Percentiles rank a stretch among this genome's conserved stretches.
These are phyloP conservation scores for Cyprinodon brontotheroides DNA, from an alignment of 2,113 vertebrate species.

Conservation along the genomic window DNA sequence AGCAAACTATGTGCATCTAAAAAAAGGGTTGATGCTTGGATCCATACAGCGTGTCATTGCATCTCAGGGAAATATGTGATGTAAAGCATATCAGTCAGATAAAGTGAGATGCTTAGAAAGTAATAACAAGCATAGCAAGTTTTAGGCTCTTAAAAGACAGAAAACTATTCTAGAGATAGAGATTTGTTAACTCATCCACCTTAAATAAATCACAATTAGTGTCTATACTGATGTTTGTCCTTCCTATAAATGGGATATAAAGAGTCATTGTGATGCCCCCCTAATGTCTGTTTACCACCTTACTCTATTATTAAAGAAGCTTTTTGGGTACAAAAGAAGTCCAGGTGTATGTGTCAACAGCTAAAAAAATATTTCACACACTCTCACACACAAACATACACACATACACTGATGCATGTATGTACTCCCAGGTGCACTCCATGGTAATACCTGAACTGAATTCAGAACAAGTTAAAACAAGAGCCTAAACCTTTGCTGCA, in stretches of 20 bases:
- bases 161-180: not conserved
- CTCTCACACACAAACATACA: slow-evolving; percentile 25
- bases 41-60: slow-evolving; percentile 27
- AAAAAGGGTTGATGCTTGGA: slow-evolving; percentile 19
- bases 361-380: slow-evolving; percentile 31
- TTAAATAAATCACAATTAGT: not conserved
- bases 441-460: slow-evolving; percentile 62
- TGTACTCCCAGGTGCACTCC: slow-evolving; percentile 67
- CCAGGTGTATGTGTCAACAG: slow-evolving; percentile 53
- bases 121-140: not conserved
- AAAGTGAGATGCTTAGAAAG: slow-evolving; percentile 5
- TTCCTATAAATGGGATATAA: not conserved
- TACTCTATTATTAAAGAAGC: slow-evolving; percentile 35
- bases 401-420: slow-evolving; percentile 16
- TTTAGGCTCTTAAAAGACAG: not conserved
- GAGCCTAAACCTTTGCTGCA: slow-evolving; percentile 56
- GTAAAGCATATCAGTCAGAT: slow-evolving; percentile 1
- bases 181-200: not conserved
- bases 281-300: slow-evolving; percentile 11
- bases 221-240: not conserved
- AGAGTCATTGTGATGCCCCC: slow-evolving; percentile 11
- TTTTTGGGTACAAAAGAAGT: slow-evolving; percentile 41
- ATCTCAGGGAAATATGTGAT: slow-evolving; percentile 6
- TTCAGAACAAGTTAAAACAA: slow-evolving; percentile 77
- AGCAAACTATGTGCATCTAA: slow-evolving; percentile 28